These are phyloP conservation scores for Glandiceps talaboti DNA, from an alignment of 53 echinoderm and acorn worm genomes.

Conservation along the genomic window DNA sequence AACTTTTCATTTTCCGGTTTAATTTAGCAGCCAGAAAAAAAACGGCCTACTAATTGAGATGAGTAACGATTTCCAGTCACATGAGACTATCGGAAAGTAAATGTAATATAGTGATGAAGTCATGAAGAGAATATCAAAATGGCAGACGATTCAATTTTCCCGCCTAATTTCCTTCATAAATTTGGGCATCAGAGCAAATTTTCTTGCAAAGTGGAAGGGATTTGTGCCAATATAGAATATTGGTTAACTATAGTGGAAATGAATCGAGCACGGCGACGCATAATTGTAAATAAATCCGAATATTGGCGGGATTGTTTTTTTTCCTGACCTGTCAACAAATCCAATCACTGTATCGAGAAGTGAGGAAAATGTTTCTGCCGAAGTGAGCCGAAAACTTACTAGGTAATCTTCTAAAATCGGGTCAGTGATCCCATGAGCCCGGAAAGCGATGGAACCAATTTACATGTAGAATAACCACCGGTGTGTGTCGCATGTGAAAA, in stretches of 20 bases:
- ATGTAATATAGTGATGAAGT: neutral
- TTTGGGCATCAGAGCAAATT: no score
- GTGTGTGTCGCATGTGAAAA: neutral
- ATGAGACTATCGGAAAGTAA: neutral
- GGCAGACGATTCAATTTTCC: neutral
- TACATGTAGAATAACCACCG: neutral
- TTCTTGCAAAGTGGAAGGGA: no score
- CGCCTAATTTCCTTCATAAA: neutral
- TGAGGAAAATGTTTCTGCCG: neutral
- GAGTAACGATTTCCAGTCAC: neutral
- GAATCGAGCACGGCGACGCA: no score
- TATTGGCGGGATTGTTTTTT: neutral
- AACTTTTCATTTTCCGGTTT: neutral
- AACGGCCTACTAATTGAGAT: neutral
- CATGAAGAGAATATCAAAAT: neutral
- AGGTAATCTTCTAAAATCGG: neutral
- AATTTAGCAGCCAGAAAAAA: neutral
- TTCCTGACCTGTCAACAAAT: neutral
- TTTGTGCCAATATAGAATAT: no score
- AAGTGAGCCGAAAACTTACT: neutral
- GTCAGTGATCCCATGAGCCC: neutral
- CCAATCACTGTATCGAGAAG: neutral
- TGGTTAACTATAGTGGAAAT: no score
- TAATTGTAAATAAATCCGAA: no score
- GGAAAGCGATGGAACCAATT: neutral